phyloP scores from a whole-genome alignment of 1,140 invertebrate genomes.

The Scaptomyza pallida region DNA sequence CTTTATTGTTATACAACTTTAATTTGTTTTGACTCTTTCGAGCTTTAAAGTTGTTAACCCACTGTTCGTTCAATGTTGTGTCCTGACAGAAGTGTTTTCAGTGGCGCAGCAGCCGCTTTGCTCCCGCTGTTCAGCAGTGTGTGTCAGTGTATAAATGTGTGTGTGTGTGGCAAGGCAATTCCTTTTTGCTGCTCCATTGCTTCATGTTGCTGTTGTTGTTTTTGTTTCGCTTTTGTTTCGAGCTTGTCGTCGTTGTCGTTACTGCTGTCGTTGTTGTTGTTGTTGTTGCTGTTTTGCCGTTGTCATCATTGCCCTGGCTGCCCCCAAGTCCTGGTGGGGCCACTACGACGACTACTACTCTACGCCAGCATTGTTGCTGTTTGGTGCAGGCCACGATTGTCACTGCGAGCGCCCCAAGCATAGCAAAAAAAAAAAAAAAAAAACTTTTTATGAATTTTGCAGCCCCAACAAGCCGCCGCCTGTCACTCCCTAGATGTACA shows the following conservation, averaged over 20 bases:
- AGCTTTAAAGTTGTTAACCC: conserved; percentile 5
- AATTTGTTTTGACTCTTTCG: neutral
- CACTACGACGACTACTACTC: too few species aligned
- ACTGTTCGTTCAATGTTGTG: conserved; percentile 47
- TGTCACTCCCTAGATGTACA: conserved; percentile 10
- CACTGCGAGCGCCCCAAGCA: conserved; percentile 77
- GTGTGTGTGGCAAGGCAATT: conserved; percentile 44
- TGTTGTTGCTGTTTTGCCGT: conserved; percentile 55
- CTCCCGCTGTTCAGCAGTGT: conserved; percentile 57
- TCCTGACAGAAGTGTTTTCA: conserved; percentile 46
- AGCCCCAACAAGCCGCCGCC: conserved; percentile 30
- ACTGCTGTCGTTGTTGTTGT: conserved; percentile 58
- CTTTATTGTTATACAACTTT: neutral
- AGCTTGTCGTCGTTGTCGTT: conserved; percentile 70
- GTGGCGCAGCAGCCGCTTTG: conserved; percentile 40
- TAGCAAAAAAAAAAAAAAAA: too few species aligned
- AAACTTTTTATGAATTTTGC: conserved; percentile 78
- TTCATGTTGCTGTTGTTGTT: conserved; percentile 60
- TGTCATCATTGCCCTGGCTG: conserved; percentile 75
- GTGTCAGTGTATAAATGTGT: conserved; percentile 4
- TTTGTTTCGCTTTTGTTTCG: conserved; percentile 77
- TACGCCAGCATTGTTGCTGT: conserved; percentile 53
- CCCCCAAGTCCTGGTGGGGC: conserved; percentile 41
- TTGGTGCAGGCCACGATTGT: conserved; percentile 76
- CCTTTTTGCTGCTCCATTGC: conserved; percentile 44